A percentile compares a stretch with the other conserved stretches of the same genome.
Conservation (phyloP, 37 sponge, comb jelly and placozoan genomes). For the Agelas oroides region DNA sequence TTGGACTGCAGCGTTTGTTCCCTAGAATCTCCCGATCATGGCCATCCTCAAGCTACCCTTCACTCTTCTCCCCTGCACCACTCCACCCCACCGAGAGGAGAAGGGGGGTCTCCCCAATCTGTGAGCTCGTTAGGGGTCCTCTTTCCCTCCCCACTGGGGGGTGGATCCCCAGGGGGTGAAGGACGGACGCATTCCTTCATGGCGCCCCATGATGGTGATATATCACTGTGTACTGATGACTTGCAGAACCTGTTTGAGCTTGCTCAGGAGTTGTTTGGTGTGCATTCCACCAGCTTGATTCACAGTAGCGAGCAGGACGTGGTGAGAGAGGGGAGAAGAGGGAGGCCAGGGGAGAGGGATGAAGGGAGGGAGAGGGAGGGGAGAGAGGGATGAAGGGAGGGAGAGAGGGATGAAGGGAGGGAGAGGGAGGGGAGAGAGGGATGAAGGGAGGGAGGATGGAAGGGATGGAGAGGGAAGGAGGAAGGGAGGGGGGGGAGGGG, state of each 20-base stretch:
- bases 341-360: background rate
- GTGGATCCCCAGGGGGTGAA: too few relatives aligned
- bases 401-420: background rate
- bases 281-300: background rate
- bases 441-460: background rate
- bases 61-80: too few relatives aligned
- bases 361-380: background rate
- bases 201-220: constrained; percentile 20
- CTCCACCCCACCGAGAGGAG: too few relatives aligned
- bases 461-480: background rate
- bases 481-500: background rate
- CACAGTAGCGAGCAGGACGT: background rate
- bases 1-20: background rate
- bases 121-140: too few relatives aligned
- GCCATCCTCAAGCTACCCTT: too few relatives aligned
- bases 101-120: too few relatives aligned
- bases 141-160: background rate
- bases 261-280: background rate
- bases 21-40: background rate
- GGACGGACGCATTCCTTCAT: constrained; percentile 8
- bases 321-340: background rate
- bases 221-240: background rate
- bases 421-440: background rate
- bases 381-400: background rate
- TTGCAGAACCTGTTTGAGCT: constrained; percentile 31